Base-by-base conservation (phyloP, 1,140 invertebrate species). In the Apis laboriosa region DNA sequence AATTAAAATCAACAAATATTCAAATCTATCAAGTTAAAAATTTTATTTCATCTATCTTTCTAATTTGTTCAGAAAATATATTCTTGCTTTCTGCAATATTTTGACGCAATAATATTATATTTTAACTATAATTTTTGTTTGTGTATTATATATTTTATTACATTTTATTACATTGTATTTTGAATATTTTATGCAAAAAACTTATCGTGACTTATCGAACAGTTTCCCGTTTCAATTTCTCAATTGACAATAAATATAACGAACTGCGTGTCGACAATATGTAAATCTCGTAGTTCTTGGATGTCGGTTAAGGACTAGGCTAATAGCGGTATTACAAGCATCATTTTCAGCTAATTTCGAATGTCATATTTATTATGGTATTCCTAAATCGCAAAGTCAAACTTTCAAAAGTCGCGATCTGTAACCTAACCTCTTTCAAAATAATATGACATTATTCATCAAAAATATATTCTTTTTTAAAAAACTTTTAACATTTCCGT, bases 271-370 rank as follows among this genome's bases (percentile, higher is more conserved):
- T 9, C 74, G n/a, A 2, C 9, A 2, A 11, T 43, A 82, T 73
- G 80, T 82, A 61, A 82, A 82, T 82, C 74, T 77, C 9, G 19
- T 51, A 13, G 73, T 82, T 61, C 34, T 19, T 68, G 80, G 74
- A 82, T 82, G 80, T 82, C 80, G 80, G 80, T 82, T 76, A 82
- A 82, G 80, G 80, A 77, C 80, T 77, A 21, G 9, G 49, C 21
- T 82, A 82, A 82, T 68, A 67, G 24, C 73, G 24, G 19, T 21
- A 82, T 82, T 82, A 77, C 63, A 3, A 19, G 56, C 43, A 77
- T 82, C 80, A 77, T 82, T 82, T 60, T 21, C 24, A 56, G n/a
- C 64, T 68, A 82, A 82, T 82, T 77, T 82, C 66, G 73, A 17
- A 77, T 82, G 64, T 77, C 74, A 70, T 49, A n/a, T 74, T 60